phyloP scores from a whole-genome alignment of 1,140 invertebrate genomes.

The Melitaea cinxia region DNA sequence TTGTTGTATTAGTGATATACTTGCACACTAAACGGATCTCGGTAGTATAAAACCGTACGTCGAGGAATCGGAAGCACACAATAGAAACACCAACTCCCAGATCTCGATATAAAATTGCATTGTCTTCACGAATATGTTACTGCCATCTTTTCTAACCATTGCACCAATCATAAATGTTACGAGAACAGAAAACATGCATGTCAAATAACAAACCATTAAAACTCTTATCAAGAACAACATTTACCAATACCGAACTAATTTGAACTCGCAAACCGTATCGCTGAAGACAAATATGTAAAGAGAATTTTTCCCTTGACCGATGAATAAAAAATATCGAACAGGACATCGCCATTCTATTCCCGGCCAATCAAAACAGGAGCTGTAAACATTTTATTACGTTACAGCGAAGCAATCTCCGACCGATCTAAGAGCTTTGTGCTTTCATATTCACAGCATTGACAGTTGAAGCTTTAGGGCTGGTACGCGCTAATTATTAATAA shows the following conservation, averaged over 20 bases:
- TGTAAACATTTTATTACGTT: slow-evolving; percentile 39
- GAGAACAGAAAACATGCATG: not conserved
- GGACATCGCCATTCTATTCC: slow-evolving; percentile 17
- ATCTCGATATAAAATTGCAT: too few relatives aligned
- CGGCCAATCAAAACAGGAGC: slow-evolving; percentile 33
- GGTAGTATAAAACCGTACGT: too few relatives aligned
- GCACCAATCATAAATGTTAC: not conserved
- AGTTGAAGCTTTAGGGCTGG: slow-evolving; percentile 43
- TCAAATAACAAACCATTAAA: not conserved
- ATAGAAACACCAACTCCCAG: too few relatives aligned
- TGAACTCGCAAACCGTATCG: not conserved
- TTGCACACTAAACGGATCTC: too few relatives aligned
- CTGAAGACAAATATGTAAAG: slow-evolving; percentile 10
- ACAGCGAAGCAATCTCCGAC: slow-evolving; percentile 47
- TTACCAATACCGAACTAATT: not conserved
- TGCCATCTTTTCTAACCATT: too few relatives aligned
- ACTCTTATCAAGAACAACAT: not conserved
- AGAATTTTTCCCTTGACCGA: slow-evolving; percentile 5
- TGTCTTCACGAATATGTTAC: too few relatives aligned
- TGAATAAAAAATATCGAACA: slow-evolving; percentile 12
- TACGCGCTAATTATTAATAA: slow-evolving; percentile 37
- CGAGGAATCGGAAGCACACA: too few relatives aligned
- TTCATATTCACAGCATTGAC: slow-evolving; percentile 66
- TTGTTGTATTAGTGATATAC: too few relatives aligned
- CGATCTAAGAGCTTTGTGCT: slow-evolving; percentile 61